These are phyloP conservation scores for Rhabdophis nuchalis DNA, from an alignment of 2,797 vertebrate species.

Conservation along the genomic window DNA sequence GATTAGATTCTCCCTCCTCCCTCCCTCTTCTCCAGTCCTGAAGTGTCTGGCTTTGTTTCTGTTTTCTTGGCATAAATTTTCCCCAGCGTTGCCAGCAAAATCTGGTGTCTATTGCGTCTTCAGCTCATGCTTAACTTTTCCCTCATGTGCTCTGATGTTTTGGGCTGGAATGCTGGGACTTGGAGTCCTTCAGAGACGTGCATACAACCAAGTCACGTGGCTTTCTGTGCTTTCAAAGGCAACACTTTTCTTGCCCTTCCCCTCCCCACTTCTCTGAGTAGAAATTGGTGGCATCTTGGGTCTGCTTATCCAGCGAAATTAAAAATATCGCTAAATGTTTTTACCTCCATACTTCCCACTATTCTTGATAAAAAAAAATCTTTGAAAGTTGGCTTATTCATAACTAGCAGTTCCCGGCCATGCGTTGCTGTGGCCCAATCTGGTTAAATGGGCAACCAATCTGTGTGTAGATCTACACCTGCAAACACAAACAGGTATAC, in stretches of 20 bases:
- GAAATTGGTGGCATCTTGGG: neutral
- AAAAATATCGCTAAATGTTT: neutral
- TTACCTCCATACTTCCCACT: neutral
- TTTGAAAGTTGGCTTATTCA: neutral
- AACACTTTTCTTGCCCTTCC: neutral
- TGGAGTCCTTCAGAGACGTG: neutral
- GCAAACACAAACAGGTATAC: too few relatives aligned
- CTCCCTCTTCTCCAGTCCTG: neutral
- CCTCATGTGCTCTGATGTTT: constrained; percentile 17
- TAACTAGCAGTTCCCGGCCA: too few relatives aligned
- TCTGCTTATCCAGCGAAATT: neutral
- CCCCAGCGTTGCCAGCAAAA: constrained; percentile 3
- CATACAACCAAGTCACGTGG: neutral
- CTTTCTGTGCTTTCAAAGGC: neutral
- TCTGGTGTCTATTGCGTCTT: constrained; percentile 28
- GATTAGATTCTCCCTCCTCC: neutral
- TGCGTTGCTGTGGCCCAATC: too few relatives aligned
- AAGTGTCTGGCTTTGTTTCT: constrained; percentile 17
- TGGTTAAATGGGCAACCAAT: too few relatives aligned
- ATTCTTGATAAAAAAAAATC: neutral
- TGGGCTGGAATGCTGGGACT: neutral
- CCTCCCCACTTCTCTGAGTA: neutral
- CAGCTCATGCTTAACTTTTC: constrained; percentile 16
- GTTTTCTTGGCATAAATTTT: constrained; percentile 18
- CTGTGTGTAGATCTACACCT: too few relatives aligned